A percentile compares a stretch with the other conserved stretches of the same genome.
phyloP scores from a whole-genome alignment of 2,797 vertebrate species.

The Pipistrellus kuhlii region DNA sequence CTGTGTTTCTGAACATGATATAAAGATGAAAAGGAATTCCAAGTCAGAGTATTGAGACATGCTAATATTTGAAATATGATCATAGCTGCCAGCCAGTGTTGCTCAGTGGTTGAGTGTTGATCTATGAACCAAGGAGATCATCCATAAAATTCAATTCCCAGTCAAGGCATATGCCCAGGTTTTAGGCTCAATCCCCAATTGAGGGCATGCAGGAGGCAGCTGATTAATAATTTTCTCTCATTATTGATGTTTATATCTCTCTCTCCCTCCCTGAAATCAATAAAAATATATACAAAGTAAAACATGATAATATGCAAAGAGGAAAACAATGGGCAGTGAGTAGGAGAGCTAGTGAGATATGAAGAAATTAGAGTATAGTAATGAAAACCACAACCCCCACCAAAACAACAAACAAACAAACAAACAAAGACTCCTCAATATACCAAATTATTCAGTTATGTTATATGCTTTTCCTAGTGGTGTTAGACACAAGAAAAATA shows the following conservation, averaged over 20 bases:
- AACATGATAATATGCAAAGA: neutral
- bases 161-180: no score
- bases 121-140: no score
- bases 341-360: neutral
- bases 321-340: neutral
- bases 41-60: neutral
- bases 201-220: no score
- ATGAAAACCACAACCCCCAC: neutral
- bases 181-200: no score
- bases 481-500: neutral
- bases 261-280: no score
- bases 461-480: neutral
- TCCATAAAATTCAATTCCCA: no score
- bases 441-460: neutral
- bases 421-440: neutral
- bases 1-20: neutral
- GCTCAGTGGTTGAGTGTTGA: no score
- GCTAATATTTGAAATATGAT: neutral
- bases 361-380: neutral
- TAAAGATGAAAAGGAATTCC: neutral
- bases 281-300: no score
- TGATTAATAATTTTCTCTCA: no score
- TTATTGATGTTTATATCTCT: no score
- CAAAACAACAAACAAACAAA: neutral
- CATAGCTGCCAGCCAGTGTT: neutral